Evolutionary conservation across 1,140 invertebrate species (phyloP).

Genomic region (Pachypsylla venusta): DNA sequence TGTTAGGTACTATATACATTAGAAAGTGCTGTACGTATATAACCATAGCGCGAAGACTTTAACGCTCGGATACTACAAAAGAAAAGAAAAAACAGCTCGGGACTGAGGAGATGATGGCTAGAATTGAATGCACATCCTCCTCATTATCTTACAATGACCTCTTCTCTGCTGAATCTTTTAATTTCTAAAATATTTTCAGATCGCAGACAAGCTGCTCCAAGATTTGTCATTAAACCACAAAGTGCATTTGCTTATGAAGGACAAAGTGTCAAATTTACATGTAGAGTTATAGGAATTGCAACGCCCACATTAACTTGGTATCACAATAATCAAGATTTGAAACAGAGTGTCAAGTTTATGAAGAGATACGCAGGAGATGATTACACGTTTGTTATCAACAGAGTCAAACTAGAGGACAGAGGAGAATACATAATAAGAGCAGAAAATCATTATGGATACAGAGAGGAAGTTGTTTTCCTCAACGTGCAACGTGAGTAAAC

Average conservation of each 20-base stretch:
- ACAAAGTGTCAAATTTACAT: conserved; percentile 93
- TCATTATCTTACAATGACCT: no score
- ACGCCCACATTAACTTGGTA: conserved; percentile 91
- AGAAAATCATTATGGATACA: conserved; percentile 92
- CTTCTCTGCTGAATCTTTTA: no score
- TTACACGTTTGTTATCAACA: conserved; percentile 94
- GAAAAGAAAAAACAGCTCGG: no score
- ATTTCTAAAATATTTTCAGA: conserved; percentile 40
- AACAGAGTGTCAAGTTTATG: conserved; percentile 98
- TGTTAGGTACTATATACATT: no score
- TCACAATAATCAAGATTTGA: conserved; percentile 80
- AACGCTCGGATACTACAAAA: no score
- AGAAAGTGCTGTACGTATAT: no score
- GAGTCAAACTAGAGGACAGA: conserved; percentile 84
- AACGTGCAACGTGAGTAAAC: conserved; percentile 89
- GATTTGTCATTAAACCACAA: conserved; percentile 92
- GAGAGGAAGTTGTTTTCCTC: conserved; percentile 91
- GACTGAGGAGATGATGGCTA: no score
- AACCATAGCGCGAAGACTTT: no score
- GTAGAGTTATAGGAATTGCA: conserved; percentile 86
- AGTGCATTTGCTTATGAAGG: conserved; percentile 94
- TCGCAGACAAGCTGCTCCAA: conserved; percentile 88
- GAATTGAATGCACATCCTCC: no score
- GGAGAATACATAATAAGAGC: conserved; percentile 95
- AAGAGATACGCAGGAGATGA: conserved; percentile 92